A percentile compares a stretch with the other conserved stretches of the same genome.
These are phyloP conservation scores for Peucedramus taeniatus DNA, from an alignment of 2,113 vertebrate species.

Conservation along the genomic window DNA sequence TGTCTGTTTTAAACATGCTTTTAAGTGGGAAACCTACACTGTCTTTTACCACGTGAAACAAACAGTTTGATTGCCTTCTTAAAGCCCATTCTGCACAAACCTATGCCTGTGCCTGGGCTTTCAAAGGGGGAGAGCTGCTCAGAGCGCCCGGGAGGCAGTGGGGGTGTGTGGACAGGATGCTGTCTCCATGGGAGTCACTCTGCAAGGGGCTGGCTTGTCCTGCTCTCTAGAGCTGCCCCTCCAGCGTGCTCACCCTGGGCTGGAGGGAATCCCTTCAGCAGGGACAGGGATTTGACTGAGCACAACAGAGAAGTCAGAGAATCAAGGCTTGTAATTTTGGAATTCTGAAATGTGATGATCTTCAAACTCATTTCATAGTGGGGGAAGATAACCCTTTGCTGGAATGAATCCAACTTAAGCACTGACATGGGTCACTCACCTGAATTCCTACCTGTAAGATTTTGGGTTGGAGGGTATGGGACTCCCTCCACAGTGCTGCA, in stretches of 20 bases:
- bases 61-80: background rate
- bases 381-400: background rate
- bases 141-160: background rate
- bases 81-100: background rate
- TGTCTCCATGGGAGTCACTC: background rate
- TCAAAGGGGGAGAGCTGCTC: background rate
- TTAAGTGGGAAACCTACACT: background rate
- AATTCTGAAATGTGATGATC: background rate
- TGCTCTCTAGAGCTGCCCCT: background rate
- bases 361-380: background rate
- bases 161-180: background rate
- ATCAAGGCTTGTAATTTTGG: background rate
- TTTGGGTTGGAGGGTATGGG: background rate
- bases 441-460: background rate
- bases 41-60: background rate
- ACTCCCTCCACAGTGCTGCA: rapidly evolving
- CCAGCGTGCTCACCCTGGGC: background rate
- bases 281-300: background rate
- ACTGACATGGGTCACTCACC: background rate
- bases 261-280: background rate
- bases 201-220: background rate
- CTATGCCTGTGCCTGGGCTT: background rate
- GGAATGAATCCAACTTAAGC: background rate
- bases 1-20: background rate
- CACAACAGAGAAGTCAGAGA: background rate